Base-by-base conservation (phyloP, 2,113 vertebrate genomes). In the Glaucomys volans region DNA sequence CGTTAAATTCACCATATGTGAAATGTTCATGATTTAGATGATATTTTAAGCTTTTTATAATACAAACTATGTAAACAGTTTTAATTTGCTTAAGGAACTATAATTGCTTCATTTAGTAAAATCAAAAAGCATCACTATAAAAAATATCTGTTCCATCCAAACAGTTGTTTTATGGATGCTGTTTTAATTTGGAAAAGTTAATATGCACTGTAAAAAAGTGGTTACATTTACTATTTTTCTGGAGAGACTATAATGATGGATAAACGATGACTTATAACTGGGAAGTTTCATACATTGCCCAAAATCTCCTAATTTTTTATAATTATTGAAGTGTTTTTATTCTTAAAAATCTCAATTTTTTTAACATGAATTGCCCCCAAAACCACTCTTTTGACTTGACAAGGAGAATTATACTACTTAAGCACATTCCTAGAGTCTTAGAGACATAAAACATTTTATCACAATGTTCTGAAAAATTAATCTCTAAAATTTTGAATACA, bases 41-140 rank as follows among this genome's bases (percentile, higher is more conserved):
- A 4, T 40, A 91, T 88, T 93, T 96, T 91, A 89, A 72, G 37
- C 4, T 91, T 30, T 50, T 18, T 42, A 30, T 71, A 93, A 54
- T 75, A 83, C 59, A 71, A 75, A 40, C 11, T 62, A 50, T 72
- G 67, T 32, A 87, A 57, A 37, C 1, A 79, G 4, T 37, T 82
- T 72, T 93, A 1, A 24, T 66, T 93, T 83, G 57, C 42, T 72
- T 77, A 57, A 50, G 9, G 1, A 66, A 80, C 10, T 50, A 17
- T 44, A 87, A 44, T 47, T 86, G 10, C 54, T 89, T 76, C 32
- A 57, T 86, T 90, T 92, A 82, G 5, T 82, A 76, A 87, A 18
- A 54, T 18, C 4, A 91, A 76, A 24, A 4, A 86, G n/a, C 1
- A 84, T 2, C 6, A 69, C 37, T 91, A 54, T 81, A 18, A 17